Percentiles rank a stretch among this genome's conserved stretches.
These are phyloP conservation scores for Malaclemys terrapin DNA, from an alignment of 2,113 vertebrate species.

Conservation along the genomic window DNA sequence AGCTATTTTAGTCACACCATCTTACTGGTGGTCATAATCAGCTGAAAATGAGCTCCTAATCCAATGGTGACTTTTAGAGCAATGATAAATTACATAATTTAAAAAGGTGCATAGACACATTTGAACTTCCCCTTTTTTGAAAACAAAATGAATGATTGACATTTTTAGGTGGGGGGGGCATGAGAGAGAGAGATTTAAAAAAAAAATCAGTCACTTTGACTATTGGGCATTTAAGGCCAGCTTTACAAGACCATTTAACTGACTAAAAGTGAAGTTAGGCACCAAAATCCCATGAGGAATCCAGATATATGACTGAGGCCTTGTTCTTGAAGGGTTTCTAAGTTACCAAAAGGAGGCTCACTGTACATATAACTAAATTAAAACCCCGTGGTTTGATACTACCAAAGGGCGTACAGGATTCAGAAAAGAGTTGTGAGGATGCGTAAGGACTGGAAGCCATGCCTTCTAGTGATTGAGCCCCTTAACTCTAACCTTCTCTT, in stretches of 20 bases:
- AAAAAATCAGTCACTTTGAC: neutral
- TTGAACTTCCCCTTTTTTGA: neutral
- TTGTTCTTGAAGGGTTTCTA: neutral
- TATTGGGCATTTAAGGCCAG: neutral
- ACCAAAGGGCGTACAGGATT: neutral
- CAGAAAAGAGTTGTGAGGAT: neutral
- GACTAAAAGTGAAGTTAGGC: neutral
- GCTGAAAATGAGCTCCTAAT: no score
- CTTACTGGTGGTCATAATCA: no score
- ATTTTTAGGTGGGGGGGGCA: neutral
- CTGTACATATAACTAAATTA: constrained; percentile 13
- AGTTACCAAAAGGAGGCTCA: neutral
- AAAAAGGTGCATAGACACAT: neutral
- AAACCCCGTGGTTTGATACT: constrained; percentile 21
- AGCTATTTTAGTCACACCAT: neutral
- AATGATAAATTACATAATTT: neutral
- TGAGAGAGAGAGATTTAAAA: no score
- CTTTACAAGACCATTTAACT: neutral
- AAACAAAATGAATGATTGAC: neutral
- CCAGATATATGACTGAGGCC: neutral
- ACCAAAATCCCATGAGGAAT: neutral
- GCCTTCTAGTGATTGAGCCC: neutral
- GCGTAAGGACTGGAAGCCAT: neutral
- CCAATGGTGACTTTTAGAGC: neutral
- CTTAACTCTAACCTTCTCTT: neutral